Evolutionary conservation across 2,113 vertebrate genomes (phyloP), one percentile per base, ranked within the genome.

Genomic region (Ginglymostoma cirratum): DNA sequence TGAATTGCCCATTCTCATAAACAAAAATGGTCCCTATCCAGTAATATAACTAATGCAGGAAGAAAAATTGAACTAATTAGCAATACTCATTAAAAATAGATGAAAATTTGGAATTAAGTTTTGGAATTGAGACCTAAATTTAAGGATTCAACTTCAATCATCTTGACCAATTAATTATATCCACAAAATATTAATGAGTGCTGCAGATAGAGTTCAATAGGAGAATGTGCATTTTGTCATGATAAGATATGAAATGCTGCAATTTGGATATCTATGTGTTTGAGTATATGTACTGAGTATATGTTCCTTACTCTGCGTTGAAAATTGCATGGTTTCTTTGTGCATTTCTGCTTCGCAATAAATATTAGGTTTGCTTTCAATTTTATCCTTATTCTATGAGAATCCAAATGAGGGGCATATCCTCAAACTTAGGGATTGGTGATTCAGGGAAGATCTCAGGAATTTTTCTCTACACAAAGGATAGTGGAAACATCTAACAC

Each of bases 101-200:
- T 55, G 23, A 52, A 52, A 52, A 45, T 52, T 12, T 87, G 45
- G 85, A 52, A 87, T 48, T 2, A 87, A 87, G 0, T 87, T 87
- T 87, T 55, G 86, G 80, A 89, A 89, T 15, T 89, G 48, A 89
- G 52, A 89, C 48, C 86, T 55, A 89, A 89, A 55, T 89, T 30
- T 52, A 23, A 89, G 38, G 21, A 83, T 83, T 38, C 38, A 83
- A 83, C 80, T 21, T 83, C 80, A 42, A 5, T 45, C 38, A 45
- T 19, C 80, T 42, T 42, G 5, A 38, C 80, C 17, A 83, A 5
- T 83, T 38, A 83, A 38, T 83, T 83, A 45, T 5, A 83, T 42
- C n/a, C 80, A 45, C 38, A 21, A 5, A 42, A 83, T 15, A 83
- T 42, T 14, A 14, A 17, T 42, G n/a, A 42, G 38, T 83, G 80